Evolutionary conservation across 64 coral and sea anemone genomes (phyloP), one percentile per base, ranked within the genome.

Genomic region (Exaiptasia diaphana): DNA sequence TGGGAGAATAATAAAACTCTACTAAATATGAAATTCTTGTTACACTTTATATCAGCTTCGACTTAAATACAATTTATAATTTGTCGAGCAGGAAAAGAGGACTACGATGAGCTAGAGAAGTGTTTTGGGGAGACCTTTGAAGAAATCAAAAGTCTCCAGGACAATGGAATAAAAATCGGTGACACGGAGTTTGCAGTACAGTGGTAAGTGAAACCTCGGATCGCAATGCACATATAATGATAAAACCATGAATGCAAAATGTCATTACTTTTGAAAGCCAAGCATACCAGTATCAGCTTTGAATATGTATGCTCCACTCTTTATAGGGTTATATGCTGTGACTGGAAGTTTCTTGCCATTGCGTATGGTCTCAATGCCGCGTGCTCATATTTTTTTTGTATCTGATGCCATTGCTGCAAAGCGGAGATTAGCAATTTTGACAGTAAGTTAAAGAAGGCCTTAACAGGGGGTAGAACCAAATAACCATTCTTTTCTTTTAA

Each of bases 301-400:
- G 6, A 6, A 8, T 17, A 48, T n/a, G n/a, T n/a, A n/a, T n/a
- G n/a, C n/a, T 48, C 38, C 22, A 1, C n/a, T 55, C 68, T 42
- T 72, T 18, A n/a, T 38, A 88, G 85, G 75, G 46, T 22, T 50
- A 69, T 73, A 41, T 88, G 85, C 20, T 62, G 42, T 34, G 85
- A 88, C 64, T 80, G 64, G 63, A 88, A 72, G 42, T 88, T 88
- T 44, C 17, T 79, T 21, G 85, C 75, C 15, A 34, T 80, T 38
- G 60, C 80, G 1, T 86, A 76, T 67, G 83, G 71, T 7, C 27
- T 76, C 0, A 77, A 86, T 64, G 71, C 50, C 5, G 71, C 83
- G 0, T n/a, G 71, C 12, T 86, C 83, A 9, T 76, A 67, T 32
- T 86, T 40, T 86, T n/a, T 86, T 35, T 76, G 71, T 43, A 48